A percentile compares a stretch with the other conserved stretches of the same genome.
phyloP scores from a whole-genome alignment of 2,797 vertebrate genomes.

The Arnoldichthys spilopterus region DNA sequence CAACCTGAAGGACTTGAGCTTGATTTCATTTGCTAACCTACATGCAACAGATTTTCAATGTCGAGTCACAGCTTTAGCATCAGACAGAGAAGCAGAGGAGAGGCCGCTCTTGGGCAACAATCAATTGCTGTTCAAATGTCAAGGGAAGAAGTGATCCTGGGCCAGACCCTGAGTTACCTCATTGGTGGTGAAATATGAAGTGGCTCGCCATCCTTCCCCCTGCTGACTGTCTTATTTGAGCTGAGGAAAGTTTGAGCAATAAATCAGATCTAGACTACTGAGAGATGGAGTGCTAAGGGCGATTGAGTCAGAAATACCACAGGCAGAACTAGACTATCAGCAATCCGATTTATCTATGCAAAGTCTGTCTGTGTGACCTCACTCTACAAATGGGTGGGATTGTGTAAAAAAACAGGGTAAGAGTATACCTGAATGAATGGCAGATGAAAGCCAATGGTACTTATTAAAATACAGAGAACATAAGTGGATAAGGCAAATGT shows the following conservation, averaged over 20 bases:
- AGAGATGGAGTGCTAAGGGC: slow-evolving; percentile 17
- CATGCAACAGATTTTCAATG: not conserved
- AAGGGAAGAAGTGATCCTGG: slow-evolving; percentile 7
- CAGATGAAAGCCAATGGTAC: not conserved
- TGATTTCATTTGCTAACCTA: slow-evolving; percentile 11
- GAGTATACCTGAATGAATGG: not conserved
- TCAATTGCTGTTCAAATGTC: slow-evolving; percentile 8
- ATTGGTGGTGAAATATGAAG: slow-evolving; percentile 19
- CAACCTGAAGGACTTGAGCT: slow-evolving; percentile 12
- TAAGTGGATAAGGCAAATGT: not conserved
- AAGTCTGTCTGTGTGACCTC: slow-evolving; percentile 10
- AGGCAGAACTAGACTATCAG: slow-evolving; percentile 16
- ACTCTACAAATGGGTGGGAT: slow-evolving; percentile 9
- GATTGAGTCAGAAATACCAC: slow-evolving; percentile 36
- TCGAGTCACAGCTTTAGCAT: not conserved
- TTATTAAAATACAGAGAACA: not conserved
- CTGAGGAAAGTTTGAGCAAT: slow-evolving; percentile 19
- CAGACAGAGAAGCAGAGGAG: not conserved
- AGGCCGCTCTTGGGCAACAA: not conserved
- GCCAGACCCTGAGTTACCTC: not conserved
- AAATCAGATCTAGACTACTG: slow-evolving; percentile 25
- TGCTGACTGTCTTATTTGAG: slow-evolving; percentile 34
- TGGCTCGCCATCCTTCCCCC: not conserved
- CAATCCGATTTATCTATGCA: slow-evolving; percentile 17
- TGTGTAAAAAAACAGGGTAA: not conserved